Conservation (phyloP, 2,888 invertebrate genomes). For the Drosophila helvetica region DNA sequence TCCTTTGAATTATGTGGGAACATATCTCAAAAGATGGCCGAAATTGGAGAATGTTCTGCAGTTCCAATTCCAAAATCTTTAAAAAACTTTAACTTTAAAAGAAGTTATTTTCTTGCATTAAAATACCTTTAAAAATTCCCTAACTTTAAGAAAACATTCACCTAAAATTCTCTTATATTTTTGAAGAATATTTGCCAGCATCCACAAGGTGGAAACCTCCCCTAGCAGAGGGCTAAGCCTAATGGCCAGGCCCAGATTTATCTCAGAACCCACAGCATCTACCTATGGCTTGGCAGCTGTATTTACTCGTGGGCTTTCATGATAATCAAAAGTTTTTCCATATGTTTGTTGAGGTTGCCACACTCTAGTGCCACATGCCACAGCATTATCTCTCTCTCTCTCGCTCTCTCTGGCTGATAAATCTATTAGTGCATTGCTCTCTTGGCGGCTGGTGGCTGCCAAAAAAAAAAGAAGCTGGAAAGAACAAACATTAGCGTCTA, state of each 20-base stretch:
- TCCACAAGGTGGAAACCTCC: constrained; percentile 36
- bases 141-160: neutral
- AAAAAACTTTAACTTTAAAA: no score
- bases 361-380: neutral
- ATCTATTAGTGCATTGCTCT: constrained; percentile 65
- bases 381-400: neutral
- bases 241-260: constrained; percentile 50
- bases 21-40: no score
- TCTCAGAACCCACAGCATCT: constrained; percentile 37
- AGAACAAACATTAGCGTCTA: constrained; percentile 58
- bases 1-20: neutral
- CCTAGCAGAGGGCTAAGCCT: constrained; percentile 19
- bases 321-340: constrained; percentile 46
- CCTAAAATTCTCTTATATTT: neutral
- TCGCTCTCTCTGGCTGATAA: constrained; percentile 30
- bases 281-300: constrained; percentile 24
- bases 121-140: neutral
- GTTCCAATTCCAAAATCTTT: no score
- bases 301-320: constrained; percentile 21
- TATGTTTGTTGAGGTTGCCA: constrained; percentile 21
- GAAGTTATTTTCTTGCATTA: neutral
- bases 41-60: no score
- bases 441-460: constrained; percentile 1
- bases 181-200: neutral
- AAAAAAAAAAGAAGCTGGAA: constrained; percentile 17